Evolutionary conservation across 1,140 invertebrate genomes (phyloP).

Genomic region (Ostrea denselamellosa): DNA sequence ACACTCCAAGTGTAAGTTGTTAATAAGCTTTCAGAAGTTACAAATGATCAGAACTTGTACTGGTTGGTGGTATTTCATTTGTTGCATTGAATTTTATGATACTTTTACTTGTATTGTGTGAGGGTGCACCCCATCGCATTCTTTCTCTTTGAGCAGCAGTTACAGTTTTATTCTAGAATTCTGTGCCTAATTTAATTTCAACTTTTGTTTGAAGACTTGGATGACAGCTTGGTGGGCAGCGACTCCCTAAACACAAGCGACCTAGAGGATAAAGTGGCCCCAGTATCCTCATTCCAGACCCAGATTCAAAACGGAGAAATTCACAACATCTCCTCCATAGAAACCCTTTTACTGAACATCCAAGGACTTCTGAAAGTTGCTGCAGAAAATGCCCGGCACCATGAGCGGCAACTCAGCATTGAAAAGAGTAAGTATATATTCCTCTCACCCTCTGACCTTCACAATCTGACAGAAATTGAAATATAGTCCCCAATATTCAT

Average conservation of each 20-base stretch:
- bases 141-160: background rate
- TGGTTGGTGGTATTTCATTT: slow-evolving; percentile 2
- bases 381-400: slow-evolving; percentile 95
- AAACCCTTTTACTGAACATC: slow-evolving; percentile 95
- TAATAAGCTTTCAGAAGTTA: slow-evolving; percentile 36
- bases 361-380: slow-evolving; percentile 96
- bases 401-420: slow-evolving; percentile 95
- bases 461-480: background rate
- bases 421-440: slow-evolving; percentile 90
- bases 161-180: background rate
- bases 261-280: slow-evolving; percentile 53
- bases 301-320: slow-evolving; percentile 62
- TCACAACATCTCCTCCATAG: slow-evolving; percentile 86
- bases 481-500: slow-evolving; percentile 2
- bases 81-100: background rate
- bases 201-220: slow-evolving; percentile 60
- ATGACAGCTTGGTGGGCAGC: slow-evolving; percentile 57
- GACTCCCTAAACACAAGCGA: slow-evolving; percentile 57
- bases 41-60: slow-evolving; percentile 32
- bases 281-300: slow-evolving; percentile 26
- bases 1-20: slow-evolving; percentile 33
- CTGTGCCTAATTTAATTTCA: background rate
- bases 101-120: slow-evolving; percentile 15
- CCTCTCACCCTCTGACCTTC: background rate
- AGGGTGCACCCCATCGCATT: background rate